Base-by-base conservation (phyloP, 2,797 vertebrate species). In the Micromesistius poutassou region DNA sequence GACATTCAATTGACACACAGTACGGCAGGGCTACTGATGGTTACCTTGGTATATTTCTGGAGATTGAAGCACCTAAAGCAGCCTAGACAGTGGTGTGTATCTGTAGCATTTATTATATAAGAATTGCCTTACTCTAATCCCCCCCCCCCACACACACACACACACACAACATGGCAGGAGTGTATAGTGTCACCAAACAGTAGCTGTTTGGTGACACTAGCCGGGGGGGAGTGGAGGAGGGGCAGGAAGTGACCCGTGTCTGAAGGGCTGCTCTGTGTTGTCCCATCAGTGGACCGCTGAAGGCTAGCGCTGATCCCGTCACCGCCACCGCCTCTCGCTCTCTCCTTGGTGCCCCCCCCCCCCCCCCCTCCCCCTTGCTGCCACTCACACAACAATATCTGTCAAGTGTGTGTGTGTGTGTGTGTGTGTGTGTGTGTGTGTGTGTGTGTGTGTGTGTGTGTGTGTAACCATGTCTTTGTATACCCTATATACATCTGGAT, bases 201-300 rank as follows among this genome's bases (percentile, higher is more conserved):
- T 76, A 71, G 73, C 84, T 79, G 84, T 87, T 28, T 9, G 25
- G 62, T 28, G 25, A 6, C n/a, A n/a, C n/a, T n/a, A n/a, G n/a
- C n/a, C n/a, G n/a, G 22, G 46, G 46, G 19, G 55, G 6, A 14
- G 19, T 7, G 50, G 55, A 5, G 7, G 6, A 16, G 78, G 10
- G 84, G 80, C 30, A 84, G 79, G 86, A 93, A 90, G 91, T 94
- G 92, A 94, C 92, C 94, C 91, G 71, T 90, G 81, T 91, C 91
- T 92, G 93, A 93, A 90, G 84, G 88, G 92, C 84, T 85, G 84
- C 84, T 76, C 89, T 91, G 85, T 91, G 85, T 90, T 76, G 78
- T 85, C 91, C 91, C 90, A 90, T 94, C 91, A 91, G 84, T 86
- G 25, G 85, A 79, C 81, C 76, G 84, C 84, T 90, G 88, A 83